These are phyloP conservation scores for Teleopsis dalmanni DNA, from an alignment of 1,140 invertebrate genomes.

Conservation along the genomic window DNA sequence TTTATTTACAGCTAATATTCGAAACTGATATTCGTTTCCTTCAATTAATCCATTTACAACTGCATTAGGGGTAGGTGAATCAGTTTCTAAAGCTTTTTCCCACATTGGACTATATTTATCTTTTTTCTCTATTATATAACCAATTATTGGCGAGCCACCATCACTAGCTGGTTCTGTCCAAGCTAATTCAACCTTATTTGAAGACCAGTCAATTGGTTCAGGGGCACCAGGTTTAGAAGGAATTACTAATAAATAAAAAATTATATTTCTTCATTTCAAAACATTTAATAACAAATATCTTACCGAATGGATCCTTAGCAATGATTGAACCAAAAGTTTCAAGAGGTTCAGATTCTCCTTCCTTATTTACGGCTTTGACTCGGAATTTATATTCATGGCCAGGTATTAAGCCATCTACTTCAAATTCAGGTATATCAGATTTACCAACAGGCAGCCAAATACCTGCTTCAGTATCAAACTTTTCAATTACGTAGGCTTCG, in stretches of 20 bases:
- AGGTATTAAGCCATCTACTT: constrained; percentile 78
- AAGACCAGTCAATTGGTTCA: constrained; percentile 84
- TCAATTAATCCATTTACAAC: constrained; percentile 83
- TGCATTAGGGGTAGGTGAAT: constrained; percentile 60
- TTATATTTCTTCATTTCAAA: neutral
- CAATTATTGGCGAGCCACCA: constrained; percentile 85
- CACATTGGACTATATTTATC: constrained; percentile 91
- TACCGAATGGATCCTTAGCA: constrained; percentile 89
- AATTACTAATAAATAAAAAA: constrained; percentile 45
- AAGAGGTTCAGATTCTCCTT: constrained; percentile 94
- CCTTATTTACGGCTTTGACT: constrained; percentile 93
- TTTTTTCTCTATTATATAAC: constrained; percentile 95
- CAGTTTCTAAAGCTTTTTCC: constrained; percentile 82
- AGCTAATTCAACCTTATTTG: constrained; percentile 79
- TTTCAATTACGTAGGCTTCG: constrained; percentile 92
- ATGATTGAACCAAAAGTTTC: constrained; percentile 85
- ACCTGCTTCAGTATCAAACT: constrained; percentile 85
- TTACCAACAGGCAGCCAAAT: constrained; percentile 84
- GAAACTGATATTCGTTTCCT: constrained; percentile 97
- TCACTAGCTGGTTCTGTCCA: constrained; percentile 77
- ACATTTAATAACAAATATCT: neutral
- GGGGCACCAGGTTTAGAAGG: constrained; percentile 78
- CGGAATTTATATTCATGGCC: constrained; percentile 98
- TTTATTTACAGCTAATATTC: constrained; percentile 93
- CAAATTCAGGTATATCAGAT: constrained; percentile 72